Evolutionary conservation across 2,113 vertebrate species (phyloP).

Genomic region (Tupaia tana): DNA sequence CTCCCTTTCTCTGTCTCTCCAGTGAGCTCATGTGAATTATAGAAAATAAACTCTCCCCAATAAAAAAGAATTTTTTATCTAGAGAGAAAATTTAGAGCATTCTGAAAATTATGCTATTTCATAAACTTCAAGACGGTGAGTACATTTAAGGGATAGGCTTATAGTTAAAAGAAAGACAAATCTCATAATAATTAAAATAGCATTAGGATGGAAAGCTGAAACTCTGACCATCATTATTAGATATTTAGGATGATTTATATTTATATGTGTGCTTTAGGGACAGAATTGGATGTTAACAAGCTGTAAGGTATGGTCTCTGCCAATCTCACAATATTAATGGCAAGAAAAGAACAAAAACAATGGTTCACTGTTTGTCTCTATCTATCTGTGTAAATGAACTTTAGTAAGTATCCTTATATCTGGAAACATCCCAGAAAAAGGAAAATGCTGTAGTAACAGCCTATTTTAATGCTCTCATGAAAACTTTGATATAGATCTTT

Average conservation of each 20-base stretch:
- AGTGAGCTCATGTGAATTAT: too few relatives aligned
- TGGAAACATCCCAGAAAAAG: not conserved
- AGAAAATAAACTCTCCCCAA: too few relatives aligned
- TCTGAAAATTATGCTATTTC: constrained; percentile 10
- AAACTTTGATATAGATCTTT: not conserved
- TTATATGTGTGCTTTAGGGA: not conserved
- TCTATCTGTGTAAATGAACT: not conserved
- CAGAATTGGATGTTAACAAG: not conserved
- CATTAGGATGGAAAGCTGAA: not conserved
- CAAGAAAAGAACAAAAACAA: not conserved
- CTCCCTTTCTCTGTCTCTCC: too few relatives aligned
- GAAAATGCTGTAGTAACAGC: not conserved
- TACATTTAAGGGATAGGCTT: not conserved
- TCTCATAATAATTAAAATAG: not conserved
- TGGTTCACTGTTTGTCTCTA: not conserved
- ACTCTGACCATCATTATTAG: not conserved
- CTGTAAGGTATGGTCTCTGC: not conserved
- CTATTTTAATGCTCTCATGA: not conserved
- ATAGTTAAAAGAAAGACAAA: not conserved
- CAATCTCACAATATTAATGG: not conserved
- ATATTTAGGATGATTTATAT: not conserved
- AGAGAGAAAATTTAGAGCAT: not conserved
- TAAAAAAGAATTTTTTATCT: not conserved
- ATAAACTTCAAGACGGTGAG: not conserved
- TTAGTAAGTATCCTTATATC: not conserved